Base-by-base conservation (phyloP, 2,797 vertebrate species). In the Brachyrhaphis roseni region DNA sequence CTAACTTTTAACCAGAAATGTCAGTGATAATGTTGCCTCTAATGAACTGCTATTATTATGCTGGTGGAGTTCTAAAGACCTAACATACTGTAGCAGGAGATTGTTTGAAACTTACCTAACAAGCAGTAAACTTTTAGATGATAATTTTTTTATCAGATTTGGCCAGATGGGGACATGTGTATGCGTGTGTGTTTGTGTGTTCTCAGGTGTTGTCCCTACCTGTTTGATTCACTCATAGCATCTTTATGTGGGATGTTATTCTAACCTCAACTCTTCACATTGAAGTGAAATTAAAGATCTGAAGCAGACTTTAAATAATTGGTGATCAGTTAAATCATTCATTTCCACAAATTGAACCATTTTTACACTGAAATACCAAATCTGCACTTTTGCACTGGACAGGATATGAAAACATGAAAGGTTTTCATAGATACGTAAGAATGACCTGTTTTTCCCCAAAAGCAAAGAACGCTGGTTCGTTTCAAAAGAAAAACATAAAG, bases 101-200 rank as follows among this genome's bases (percentile, higher is more conserved):
- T 36, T 16, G 39, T 59, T 43, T 62, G 47, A 78, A 74, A 28
- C 78, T 81, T 82, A 78, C 81, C 75, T 26, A 10, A 84, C 55
- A 71, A 82, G 82, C 76, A 75, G 80, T 88, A 89, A 92, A 91
- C 89, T 89, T 88, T 90, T 87, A 85, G 74, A 86, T 83, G 82
- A 77, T 79, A 47, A 12, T 53, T 83, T 86, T 84, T 85, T 87
- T 15, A 89, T 57, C 64, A 76, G 47, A 75, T 73, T 76, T 74
- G 84, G 62, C 87, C 64, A 72, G 76, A 86, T 47, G 78, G 74
- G 80, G 36, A 82, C 82, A 31, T 68, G 43, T 18, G 23, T 72
- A 11, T 82, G 73, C 36, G n/a, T 28, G 66, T 84, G 26, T 8
- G 71, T 74, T 84, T 78, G 80, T 64, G 73, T 39, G 74, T 73